Base-by-base conservation (phyloP, 2,797 vertebrate species). In the Sebastes glaucus region DNA sequence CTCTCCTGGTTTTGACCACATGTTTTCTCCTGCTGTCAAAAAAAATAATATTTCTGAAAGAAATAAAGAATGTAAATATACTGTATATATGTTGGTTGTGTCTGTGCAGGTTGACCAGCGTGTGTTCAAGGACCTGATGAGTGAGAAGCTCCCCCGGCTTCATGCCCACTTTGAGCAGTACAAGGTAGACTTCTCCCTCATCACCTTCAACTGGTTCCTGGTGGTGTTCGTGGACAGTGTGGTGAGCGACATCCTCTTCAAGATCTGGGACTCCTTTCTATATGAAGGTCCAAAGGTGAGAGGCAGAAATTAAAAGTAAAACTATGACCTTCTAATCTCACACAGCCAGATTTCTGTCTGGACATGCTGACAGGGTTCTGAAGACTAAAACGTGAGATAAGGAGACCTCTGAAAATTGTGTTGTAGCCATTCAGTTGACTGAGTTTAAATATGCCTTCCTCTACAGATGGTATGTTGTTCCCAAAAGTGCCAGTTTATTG, bases 121-220 rank as follows among this genome's bases (percentile, higher is more conserved):
- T 4, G 98, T 99, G 62, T 98, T 99, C 93, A 97, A 97, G 89
- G 99, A 99, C 91, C 94, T 99, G 86, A 96, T 99, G 97, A 96
- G 83, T 0, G 99, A 99, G 95, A 99, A 99, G 92, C 94, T 99
- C 49, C 98, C 99, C 0, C 96, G 98, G 6, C 95, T 99, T 25
- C 97, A 97, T 0, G 85, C 95, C 71, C 98, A 99, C 92, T 98
- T 99, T 81, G 99, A 99, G 60, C 97, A 96, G 60, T 87, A 99
- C 94, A 97, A 97, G 83, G 98, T 99, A 1, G 98, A 99, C 91
- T 99, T 97, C 82, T 98, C 98, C 11, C 97, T 99, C 71, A 99
- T 99, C 94, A 99, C 99, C 20, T 99, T 99, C 94, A 99, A 99
- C 95, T 99, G 99, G 99, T 99, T 99, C 88, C 96, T 99, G 63